Percentiles rank a stretch among this genome's conserved stretches.
Conservation (phyloP, 2,888 invertebrate genomes). For the Hybos culiciformis region DNA sequence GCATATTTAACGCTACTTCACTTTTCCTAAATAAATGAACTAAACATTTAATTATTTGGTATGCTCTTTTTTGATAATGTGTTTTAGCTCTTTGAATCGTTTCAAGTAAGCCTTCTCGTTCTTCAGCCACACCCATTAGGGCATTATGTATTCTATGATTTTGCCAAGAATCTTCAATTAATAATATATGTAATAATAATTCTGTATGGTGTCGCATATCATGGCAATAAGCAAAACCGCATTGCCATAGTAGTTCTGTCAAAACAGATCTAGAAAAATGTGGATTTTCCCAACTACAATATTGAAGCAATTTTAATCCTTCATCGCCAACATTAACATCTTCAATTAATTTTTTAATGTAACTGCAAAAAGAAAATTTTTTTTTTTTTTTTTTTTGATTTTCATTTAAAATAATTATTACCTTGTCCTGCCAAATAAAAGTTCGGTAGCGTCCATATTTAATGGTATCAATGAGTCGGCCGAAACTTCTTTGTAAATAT, state of each 20-base stretch:
- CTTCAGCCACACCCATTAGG: conserved; percentile 71
- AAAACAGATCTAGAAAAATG: conserved; percentile 81
- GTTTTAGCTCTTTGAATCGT: conserved; percentile 84
- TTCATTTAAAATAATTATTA: conserved; percentile 25
- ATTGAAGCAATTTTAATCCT: conserved; percentile 76
- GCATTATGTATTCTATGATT: conserved; percentile 87
- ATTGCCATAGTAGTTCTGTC: conserved; percentile 83
- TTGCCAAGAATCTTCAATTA: conserved; percentile 94
- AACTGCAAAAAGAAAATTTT: conserved; percentile 37
- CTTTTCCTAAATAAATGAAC: conserved; percentile 81
- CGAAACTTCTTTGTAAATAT: conserved; percentile 56
- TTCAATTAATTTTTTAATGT: conserved; percentile 89
- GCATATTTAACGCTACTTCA: conserved; percentile 62
- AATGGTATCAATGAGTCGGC: conserved; percentile 48
- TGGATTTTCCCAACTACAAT: conserved; percentile 94
- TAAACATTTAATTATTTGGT: conserved; percentile 93
- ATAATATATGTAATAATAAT: conserved; percentile 67
- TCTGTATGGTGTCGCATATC: conserved; percentile 89
- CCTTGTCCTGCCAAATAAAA: conserved; percentile 70
- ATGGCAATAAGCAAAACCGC: conserved; percentile 77
- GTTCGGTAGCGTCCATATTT: conserved; percentile 61
- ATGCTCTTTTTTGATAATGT: conserved; percentile 92
- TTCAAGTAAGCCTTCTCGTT: conserved; percentile 84
- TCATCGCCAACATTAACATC: conserved; percentile 89
- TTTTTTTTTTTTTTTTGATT: not conserved